phyloP scores from a whole-genome alignment of 2,888 invertebrate genomes.

The Tineola bisselliella region DNA sequence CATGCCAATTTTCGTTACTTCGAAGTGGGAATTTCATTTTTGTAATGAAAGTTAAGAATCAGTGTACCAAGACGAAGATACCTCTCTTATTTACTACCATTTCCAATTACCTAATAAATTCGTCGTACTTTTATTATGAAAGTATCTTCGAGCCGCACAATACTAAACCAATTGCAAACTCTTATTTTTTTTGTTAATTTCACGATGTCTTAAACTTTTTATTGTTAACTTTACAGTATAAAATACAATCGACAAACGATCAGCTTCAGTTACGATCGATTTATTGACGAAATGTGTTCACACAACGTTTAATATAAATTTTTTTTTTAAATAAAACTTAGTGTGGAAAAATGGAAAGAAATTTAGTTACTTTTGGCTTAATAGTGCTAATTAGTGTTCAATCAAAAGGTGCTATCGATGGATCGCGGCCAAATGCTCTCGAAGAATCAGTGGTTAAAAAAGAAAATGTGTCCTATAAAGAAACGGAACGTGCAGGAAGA shows the following conservation, averaged over 20 bases:
- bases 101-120: conserved; percentile 10
- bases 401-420: conserved; percentile 38
- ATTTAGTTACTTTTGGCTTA: conserved; percentile 26
- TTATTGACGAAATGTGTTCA: conserved; percentile 37
- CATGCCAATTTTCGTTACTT: no score
- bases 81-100: neutral
- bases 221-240: conserved; percentile 9
- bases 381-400: conserved; percentile 32
- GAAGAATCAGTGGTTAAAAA: conserved; percentile 23
- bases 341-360: conserved; percentile 21
- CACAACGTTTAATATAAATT: neutral
- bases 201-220: conserved; percentile 8
- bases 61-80: neutral
- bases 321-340: neutral
- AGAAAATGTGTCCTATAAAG: conserved; percentile 21
- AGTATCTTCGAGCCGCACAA: neutral
- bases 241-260: neutral
- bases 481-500: conserved; percentile 40
- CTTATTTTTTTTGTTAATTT: conserved; percentile 6
- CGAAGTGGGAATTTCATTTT: neutral
- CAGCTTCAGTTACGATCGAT: conserved; percentile 32
- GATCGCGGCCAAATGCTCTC: conserved; percentile 32
- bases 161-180: conserved; percentile 7
- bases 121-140: conserved; percentile 11
- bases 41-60: neutral